Base-by-base conservation (phyloP, 2,113 vertebrate genomes). In the Micromys minutus region DNA sequence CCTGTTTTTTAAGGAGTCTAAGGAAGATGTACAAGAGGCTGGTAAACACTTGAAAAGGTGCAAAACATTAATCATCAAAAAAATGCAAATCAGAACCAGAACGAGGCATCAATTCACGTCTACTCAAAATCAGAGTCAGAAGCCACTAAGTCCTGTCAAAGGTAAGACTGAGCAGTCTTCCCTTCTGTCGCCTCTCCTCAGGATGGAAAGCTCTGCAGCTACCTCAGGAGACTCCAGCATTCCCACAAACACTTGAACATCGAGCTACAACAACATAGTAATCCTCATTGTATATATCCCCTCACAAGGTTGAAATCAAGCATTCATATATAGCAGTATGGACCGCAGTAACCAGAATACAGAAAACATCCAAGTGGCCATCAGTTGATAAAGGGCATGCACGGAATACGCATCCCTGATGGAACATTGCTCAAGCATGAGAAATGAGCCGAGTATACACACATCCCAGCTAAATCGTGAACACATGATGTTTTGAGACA, bases 51-150 rank as follows among this genome's bases (percentile, higher is more conserved):
- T 65, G 47, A 71, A 91, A 88, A 89, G 5, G 16, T 83, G 26
- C 12, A 92, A 50, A 95, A 65, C 39, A 63, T 77, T 84, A 87
- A 47, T 89, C 34, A 89, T 61, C 67, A 52, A 59, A 57, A 42
- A 81, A 94, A 52, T 89, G 12, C 55, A 81, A 94, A 87, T 92
- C 65, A 89, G 83, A 96, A 26, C 22, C 85, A 87, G 16, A 91
- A n/a, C n/a, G 52, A 89, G n/a, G 71, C 45, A 77, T 57, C 36
- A 86, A 39, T 89, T 94, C 57, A 83, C 36, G 72, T n/a, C 29
- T 42, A 59, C 34, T 76, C 39, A 50, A 80, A 59, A 42, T 63
- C 75, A 50, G 59, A 90, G 89, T 87, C 29, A 75, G 89, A 89
- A 71, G 57, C 29, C 39, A 92, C 52, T 22, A 89, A 71, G 13